Percentiles rank a stretch among this genome's conserved stretches.
These are phyloP conservation scores for Lepilemur ruficaudatus DNA, from an alignment of 2,797 vertebrate genomes.

Conservation along the genomic window DNA sequence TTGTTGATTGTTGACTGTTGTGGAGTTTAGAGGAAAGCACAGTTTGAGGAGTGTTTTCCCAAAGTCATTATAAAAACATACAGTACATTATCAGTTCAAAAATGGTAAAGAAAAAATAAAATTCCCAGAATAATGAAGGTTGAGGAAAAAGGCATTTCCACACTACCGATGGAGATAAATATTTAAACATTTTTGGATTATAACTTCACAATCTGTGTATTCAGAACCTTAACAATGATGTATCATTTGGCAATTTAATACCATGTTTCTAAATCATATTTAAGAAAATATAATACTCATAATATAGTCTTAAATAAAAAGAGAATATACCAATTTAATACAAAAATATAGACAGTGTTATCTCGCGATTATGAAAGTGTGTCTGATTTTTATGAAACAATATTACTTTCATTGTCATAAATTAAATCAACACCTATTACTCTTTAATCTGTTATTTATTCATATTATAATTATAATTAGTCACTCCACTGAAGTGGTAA, in stretches of 20 bases:
- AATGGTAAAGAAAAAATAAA: background rate
- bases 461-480: background rate
- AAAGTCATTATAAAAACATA: background rate
- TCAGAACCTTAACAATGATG: background rate
- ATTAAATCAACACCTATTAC: background rate
- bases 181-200: background rate
- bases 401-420: background rate
- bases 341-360: background rate
- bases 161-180: background rate
- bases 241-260: background rate
- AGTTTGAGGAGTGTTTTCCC: background rate
- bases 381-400: background rate
- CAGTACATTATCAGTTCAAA: background rate
- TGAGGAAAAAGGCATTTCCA: background rate
- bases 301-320: background rate
- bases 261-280: background rate
- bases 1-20: background rate
- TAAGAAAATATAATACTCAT: background rate
- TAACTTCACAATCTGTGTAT: background rate
- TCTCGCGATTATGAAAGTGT: background rate
- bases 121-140: background rate
- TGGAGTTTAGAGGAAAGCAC: background rate
- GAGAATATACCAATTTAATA: background rate
- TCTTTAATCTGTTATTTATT: background rate
- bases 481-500: background rate